These are phyloP conservation scores for Phylloscopus trochilus DNA, from an alignment of 2,113 vertebrate species.

Conservation along the genomic window DNA sequence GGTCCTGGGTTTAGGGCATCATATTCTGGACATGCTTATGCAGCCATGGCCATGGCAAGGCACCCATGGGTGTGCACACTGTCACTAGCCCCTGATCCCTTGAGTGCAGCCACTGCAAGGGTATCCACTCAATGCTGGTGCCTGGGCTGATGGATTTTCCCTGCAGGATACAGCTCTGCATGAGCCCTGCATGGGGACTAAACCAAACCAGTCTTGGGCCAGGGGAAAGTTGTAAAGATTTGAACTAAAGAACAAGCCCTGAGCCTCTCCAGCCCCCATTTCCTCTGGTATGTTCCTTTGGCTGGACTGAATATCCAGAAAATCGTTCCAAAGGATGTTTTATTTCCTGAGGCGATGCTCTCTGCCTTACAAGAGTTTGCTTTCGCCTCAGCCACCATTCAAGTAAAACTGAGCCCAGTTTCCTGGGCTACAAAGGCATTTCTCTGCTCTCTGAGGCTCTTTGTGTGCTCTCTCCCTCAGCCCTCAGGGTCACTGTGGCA, in stretches of 20 bases:
- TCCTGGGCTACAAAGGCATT: background rate
- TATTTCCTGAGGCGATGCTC: background rate
- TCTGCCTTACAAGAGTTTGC: background rate
- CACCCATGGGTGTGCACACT: background rate
- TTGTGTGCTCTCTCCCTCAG: accelerated
- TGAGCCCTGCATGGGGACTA: background rate
- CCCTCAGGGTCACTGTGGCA: accelerated
- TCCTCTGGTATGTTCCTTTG: background rate
- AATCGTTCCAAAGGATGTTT: background rate
- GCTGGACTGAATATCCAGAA: background rate
- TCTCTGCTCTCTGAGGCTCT: background rate
- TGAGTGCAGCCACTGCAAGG: background rate
- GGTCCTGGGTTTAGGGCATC: background rate
- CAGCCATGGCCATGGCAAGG: background rate
- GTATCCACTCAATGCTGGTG: background rate
- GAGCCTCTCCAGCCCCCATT: background rate
- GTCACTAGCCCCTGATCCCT: background rate
- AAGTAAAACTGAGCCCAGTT: background rate
- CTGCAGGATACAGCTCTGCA: background rate
- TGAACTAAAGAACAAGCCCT: background rate
- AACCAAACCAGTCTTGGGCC: background rate
- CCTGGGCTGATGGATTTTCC: background rate
- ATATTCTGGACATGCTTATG: background rate
- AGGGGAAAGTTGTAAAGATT: background rate
- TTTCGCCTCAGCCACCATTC: background rate